Evolutionary conservation across 2,888 invertebrate genomes (phyloP).

Genomic region (Cerastoderma edule): DNA sequence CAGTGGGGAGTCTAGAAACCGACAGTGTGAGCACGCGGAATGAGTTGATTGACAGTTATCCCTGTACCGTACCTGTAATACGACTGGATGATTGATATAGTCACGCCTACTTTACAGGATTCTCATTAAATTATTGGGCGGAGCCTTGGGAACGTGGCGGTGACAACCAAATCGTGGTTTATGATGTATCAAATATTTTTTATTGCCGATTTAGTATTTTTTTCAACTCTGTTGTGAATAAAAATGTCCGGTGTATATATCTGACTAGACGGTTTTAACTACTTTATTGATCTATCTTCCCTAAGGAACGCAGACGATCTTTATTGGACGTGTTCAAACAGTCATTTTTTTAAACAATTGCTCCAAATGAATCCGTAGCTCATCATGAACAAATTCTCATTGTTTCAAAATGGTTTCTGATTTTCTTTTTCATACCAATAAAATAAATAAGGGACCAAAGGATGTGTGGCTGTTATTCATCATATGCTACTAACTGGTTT

Average conservation of each 20-base stretch:
- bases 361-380: too few relatives aligned
- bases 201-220: conserved; percentile 17
- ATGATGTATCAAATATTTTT: conserved; percentile 29
- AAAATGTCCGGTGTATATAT: neutral
- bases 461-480: too few relatives aligned
- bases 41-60: conserved; percentile 46
- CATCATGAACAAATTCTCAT: too few relatives aligned
- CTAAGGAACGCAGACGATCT: too few relatives aligned
- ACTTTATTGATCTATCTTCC: too few relatives aligned
- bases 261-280: too few relatives aligned
- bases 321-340: too few relatives aligned
- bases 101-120: conserved; percentile 43
- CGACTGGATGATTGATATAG: conserved; percentile 56
- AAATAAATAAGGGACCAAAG: too few relatives aligned
- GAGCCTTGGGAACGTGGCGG: conserved; percentile 22
- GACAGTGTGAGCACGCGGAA: conserved; percentile 23
- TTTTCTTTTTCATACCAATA: too few relatives aligned
- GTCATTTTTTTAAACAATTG: too few relatives aligned
- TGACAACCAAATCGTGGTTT: conserved; percentile 18
- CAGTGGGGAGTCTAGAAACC: conserved; percentile 34
- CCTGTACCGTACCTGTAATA: conserved; percentile 45
- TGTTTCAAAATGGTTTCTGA: too few relatives aligned
- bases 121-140: conserved; percentile 41
- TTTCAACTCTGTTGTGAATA: neutral
- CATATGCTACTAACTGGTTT: too few relatives aligned